Evolutionary conservation across 2,797 vertebrate genomes (phyloP), one percentile per base, ranked within the genome.

Genomic region (Bufotes viridis): DNA sequence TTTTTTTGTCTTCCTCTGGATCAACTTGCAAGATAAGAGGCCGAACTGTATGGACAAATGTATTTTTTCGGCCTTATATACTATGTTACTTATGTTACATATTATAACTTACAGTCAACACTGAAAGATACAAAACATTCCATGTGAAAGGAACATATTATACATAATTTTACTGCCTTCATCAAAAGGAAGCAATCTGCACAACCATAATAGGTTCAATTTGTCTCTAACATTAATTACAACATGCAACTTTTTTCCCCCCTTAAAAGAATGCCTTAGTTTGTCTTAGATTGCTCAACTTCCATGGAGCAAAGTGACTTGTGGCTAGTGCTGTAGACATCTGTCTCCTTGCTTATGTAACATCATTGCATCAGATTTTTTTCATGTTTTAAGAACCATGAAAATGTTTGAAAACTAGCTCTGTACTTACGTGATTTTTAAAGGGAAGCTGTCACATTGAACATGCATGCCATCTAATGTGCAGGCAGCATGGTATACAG

Each of bases 141-240:
- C 55, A 11, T 83, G 24, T 57, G 70, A 74, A 22, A 18, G 49
- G 11, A 60, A 34, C 26, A 74, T 74, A 26, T 58, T n/a, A 58
- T 58, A 22, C 17, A 72, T 12, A 42, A 74, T 60, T 34, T 42
- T 34, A 13, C 60, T 61, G 78, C 22, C 26, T 61, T 34, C 78
- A 53, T 81, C 20, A 79, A 81, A 87, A 63, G 85, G 85, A 87
- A 87, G 67, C 24, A 58, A 81, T 81, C 58, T 26, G 57, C 26
- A 81, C 67, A 60, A 60, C 67, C 78, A 63, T 69, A 81, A 80
- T 72, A 80, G 22, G 26, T 81, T 78, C 12, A 79, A 81, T 86
- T 49, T 80, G 22, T 60, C 75, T 15, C n/a, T 60, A 51, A 51
- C 15, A 2, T 20, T 61, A 85, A 86, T 72, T 87, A 60, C 51